Conservation (phyloP, 2,888 invertebrate species). For the Cylindroiulus punctatus region DNA sequence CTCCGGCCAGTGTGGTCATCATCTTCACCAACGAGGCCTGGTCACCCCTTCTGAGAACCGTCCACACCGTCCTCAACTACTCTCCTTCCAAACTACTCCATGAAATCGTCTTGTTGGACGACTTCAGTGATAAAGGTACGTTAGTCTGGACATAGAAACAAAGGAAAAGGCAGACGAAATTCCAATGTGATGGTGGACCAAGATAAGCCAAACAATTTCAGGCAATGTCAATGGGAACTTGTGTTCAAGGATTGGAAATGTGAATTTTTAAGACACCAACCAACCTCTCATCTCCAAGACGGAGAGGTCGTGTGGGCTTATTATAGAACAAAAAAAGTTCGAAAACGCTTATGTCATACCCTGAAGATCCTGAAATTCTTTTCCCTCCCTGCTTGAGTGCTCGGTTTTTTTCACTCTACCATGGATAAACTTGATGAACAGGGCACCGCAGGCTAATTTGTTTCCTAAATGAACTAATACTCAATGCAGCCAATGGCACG, state of each 20-base stretch:
- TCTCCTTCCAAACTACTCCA: constrained; percentile 78
- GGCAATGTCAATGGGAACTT: no score
- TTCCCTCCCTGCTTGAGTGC: background rate
- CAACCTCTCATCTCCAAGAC: no score
- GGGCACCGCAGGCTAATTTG: background rate
- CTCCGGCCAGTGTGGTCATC: constrained; percentile 80
- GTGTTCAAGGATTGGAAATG: background rate
- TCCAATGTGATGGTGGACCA: no score
- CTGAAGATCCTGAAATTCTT: background rate
- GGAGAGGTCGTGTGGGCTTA: no score
- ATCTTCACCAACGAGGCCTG: constrained; percentile 93
- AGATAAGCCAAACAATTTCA: no score
- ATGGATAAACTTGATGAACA: background rate
- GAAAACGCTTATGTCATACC: background rate
- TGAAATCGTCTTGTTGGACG: constrained; percentile 95
- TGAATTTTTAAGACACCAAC: no score
- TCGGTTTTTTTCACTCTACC: background rate
- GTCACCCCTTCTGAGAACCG: constrained; percentile 82
- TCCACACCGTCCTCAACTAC: constrained; percentile 88
- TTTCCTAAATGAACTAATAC: background rate
- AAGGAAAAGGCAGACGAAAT: no score
- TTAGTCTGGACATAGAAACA: no score
- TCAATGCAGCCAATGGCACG: no score
- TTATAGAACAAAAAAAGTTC: no score
- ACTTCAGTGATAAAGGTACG: constrained; percentile 81